These are phyloP conservation scores for Molorchus minor DNA, from an alignment of 2,888 invertebrate genomes.

Conservation along the genomic window DNA sequence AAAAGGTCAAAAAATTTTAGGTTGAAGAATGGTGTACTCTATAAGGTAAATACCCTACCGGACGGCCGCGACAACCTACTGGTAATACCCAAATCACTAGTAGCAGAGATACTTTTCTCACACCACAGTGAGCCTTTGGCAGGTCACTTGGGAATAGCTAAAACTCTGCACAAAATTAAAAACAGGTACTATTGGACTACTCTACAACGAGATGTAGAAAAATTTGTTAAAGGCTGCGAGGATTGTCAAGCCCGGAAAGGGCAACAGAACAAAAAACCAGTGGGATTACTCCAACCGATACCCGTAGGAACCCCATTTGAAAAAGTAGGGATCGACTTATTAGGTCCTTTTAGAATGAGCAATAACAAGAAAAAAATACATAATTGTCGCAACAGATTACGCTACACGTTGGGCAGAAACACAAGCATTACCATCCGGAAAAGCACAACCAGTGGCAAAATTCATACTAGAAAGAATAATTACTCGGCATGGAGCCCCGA, in stretches of 20 bases:
- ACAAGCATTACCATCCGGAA: constrained; percentile 34
- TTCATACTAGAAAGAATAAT: no score
- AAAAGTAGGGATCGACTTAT: not conserved
- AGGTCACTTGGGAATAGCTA: constrained; percentile 38
- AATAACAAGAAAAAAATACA: constrained; percentile 33
- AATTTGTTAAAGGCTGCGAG: constrained; percentile 27
- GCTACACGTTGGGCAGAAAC: constrained; percentile 43
- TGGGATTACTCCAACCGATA: not conserved
- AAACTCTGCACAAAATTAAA: constrained; percentile 35
- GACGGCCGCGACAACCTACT: constrained; percentile 29
- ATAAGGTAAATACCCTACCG: constrained; percentile 26
- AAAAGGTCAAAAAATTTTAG: constrained; percentile 8
- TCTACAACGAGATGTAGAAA: constrained; percentile 1
- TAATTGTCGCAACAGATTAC: constrained; percentile 46
- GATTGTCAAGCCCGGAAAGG: constrained; percentile 6
- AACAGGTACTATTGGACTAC: not conserved
- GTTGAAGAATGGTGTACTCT: constrained; percentile 28
- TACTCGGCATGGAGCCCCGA: no score
- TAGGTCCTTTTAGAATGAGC: constrained; percentile 37
- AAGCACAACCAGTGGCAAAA: constrained; percentile 31
- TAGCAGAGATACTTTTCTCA: constrained; percentile 33
- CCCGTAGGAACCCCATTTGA: not conserved
- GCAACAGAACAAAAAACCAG: not conserved
- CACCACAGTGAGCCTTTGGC: constrained; percentile 35
- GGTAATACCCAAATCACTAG: constrained; percentile 23